Evolutionary conservation across 2,113 vertebrate genomes (phyloP).

Genomic region (Pteronura brasiliensis): DNA sequence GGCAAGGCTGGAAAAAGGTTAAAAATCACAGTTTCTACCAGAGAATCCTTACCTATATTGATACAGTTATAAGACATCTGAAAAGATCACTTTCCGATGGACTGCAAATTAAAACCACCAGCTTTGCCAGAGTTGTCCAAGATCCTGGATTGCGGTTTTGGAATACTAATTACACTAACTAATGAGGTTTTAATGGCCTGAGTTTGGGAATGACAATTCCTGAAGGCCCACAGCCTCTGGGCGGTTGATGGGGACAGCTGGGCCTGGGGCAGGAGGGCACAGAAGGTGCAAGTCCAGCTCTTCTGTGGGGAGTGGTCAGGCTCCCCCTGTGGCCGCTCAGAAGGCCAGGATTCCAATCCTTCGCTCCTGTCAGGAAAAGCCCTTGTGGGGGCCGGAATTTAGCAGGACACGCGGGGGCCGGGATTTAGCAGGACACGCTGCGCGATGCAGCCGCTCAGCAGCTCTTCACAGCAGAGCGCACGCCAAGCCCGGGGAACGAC

Average conservation of each 20-base stretch:
- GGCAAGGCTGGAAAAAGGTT: neutral
- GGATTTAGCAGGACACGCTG: constrained; percentile 30
- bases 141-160: neutral
- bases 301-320: neutral
- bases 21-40: neutral
- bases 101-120: neutral
- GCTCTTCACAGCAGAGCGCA: neutral
- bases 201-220: neutral
- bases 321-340: neutral
- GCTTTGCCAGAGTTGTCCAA: neutral
- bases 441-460: neutral
- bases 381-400: neutral
- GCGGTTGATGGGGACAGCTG: neutral
- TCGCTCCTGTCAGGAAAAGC: constrained; percentile 20
- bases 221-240: neutral
- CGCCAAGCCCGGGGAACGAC: neutral
- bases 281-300: neutral
- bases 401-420: constrained; percentile 9
- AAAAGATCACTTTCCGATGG: neutral
- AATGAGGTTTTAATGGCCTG: neutral
- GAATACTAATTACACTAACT: neutral
- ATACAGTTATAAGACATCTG: neutral
- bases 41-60: neutral
- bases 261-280: neutral
- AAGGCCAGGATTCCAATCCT: neutral